These are phyloP conservation scores for Aquatica leii DNA, from an alignment of 2,888 invertebrate species.

Conservation along the genomic window DNA sequence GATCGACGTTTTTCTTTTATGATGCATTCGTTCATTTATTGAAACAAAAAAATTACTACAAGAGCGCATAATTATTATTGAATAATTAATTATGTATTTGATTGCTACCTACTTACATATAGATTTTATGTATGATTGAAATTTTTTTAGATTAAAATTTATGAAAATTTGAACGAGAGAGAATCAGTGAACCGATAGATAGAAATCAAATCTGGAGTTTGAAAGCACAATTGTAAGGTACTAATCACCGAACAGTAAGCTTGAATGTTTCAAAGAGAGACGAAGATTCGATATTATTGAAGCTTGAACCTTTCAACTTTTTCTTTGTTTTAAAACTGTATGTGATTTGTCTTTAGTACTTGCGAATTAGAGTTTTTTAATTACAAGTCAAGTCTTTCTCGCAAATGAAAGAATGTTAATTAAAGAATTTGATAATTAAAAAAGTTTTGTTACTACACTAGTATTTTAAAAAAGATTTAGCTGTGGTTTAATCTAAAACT, in stretches of 20 bases:
- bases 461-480: slow-evolving; percentile 29
- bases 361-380: slow-evolving; percentile 40
- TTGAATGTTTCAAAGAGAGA: slow-evolving; percentile 15
- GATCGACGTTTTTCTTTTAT: no score
- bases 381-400: slow-evolving; percentile 27
- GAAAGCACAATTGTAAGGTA: slow-evolving; percentile 26
- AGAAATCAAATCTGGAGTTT: slow-evolving; percentile 32
- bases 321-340: slow-evolving; percentile 24
- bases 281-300: slow-evolving; percentile 21
- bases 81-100: no score
- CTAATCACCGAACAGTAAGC: slow-evolving; percentile 36
- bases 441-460: slow-evolving; percentile 34
- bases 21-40: no score
- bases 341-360: slow-evolving; percentile 35
- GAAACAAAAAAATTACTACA: no score
- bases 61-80: no score
- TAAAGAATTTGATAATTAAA: slow-evolving; percentile 40
- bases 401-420: slow-evolving; percentile 37
- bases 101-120: no score
- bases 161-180: slow-evolving; percentile 21
- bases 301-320: slow-evolving; percentile 16
- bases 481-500: slow-evolving; percentile 29
- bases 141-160: no score
- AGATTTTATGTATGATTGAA: no score
- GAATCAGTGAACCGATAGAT: slow-evolving; percentile 28